Conservation (phyloP, 2,113 vertebrate species). For the Anser brachyrhynchus region DNA sequence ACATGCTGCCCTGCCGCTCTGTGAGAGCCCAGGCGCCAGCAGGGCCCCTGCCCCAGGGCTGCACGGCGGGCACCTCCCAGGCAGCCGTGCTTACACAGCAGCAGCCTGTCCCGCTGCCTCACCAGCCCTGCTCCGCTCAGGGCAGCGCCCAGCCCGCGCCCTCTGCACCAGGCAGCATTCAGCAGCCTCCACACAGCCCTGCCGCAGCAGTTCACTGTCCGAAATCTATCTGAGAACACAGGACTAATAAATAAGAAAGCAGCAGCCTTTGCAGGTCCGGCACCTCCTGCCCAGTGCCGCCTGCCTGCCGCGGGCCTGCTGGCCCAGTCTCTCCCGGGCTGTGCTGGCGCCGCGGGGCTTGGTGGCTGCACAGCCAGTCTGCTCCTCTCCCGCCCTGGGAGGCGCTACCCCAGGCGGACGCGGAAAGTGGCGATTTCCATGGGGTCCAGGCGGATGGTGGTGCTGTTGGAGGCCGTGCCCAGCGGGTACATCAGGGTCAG, state of each 20-base stretch:
- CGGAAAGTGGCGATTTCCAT: constrained; percentile 95
- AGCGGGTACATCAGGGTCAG: constrained; percentile 89
- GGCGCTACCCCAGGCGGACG: constrained; percentile 85
- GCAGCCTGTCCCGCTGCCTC: background rate
- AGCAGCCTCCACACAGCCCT: background rate
- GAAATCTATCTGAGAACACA: background rate
- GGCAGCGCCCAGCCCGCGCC: background rate
- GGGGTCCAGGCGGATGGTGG: constrained; percentile 83
- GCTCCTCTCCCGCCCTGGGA: background rate
- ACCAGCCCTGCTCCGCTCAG: accelerated
- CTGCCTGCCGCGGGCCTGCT: background rate
- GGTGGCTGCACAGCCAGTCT: background rate
- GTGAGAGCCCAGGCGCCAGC: background rate
- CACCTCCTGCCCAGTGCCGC: background rate
- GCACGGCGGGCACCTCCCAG: accelerated
- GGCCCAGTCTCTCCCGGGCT: background rate
- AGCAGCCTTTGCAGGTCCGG: background rate
- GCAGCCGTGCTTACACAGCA: background rate
- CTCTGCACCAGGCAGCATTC: background rate
- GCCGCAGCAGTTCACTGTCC: background rate
- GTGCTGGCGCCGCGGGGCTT: background rate
- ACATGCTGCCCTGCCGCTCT: accelerated
- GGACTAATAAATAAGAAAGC: constrained; percentile 43
- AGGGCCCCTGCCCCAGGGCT: background rate
- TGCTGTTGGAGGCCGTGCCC: constrained; percentile 81